Percentiles rank a stretch among this genome's conserved stretches.
Evolutionary conservation across 2,888 invertebrate genomes (phyloP).

Genomic region (Cacoxenus indagator): DNA sequence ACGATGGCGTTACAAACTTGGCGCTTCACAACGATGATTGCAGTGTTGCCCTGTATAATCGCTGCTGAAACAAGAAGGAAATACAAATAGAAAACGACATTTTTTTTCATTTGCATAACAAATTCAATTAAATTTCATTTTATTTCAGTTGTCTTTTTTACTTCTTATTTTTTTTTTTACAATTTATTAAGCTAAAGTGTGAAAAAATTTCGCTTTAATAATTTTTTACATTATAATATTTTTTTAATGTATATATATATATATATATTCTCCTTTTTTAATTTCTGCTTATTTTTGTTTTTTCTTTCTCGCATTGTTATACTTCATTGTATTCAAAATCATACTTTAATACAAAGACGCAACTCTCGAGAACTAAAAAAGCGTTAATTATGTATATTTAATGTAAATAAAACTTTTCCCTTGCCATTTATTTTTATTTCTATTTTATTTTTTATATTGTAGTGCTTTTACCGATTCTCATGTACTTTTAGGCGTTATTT

Average conservation of each 20-base stretch:
- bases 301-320: slow-evolving; percentile 44
- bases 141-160: slow-evolving; percentile 65
- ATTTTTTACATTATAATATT: slow-evolving; percentile 47
- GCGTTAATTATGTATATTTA: slow-evolving; percentile 66
- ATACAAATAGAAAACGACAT: background rate
- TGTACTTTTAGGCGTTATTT: slow-evolving; percentile 37
- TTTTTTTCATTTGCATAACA: slow-evolving; percentile 70
- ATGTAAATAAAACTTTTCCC: slow-evolving; percentile 56
- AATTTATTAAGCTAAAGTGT: slow-evolving; percentile 72
- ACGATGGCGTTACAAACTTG: no score
- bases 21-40: no score
- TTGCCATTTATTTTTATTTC: slow-evolving; percentile 25
- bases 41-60: no score
- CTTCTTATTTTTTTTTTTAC: slow-evolving; percentile 66
- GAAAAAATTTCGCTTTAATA: slow-evolving; percentile 71
- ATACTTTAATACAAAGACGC: slow-evolving; percentile 62
- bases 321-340: slow-evolving; percentile 48
- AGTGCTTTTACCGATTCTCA: slow-evolving; percentile 36
- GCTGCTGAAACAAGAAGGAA: no score
- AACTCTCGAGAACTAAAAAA: slow-evolving; percentile 68
- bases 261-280: slow-evolving; percentile 33
- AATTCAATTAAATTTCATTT: slow-evolving; percentile 71
- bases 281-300: slow-evolving; percentile 37
- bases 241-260: slow-evolving; percentile 55
- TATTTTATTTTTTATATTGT: slow-evolving; percentile 31